Base-by-base conservation (phyloP, 2,888 invertebrate species). In the Patella depressa region DNA sequence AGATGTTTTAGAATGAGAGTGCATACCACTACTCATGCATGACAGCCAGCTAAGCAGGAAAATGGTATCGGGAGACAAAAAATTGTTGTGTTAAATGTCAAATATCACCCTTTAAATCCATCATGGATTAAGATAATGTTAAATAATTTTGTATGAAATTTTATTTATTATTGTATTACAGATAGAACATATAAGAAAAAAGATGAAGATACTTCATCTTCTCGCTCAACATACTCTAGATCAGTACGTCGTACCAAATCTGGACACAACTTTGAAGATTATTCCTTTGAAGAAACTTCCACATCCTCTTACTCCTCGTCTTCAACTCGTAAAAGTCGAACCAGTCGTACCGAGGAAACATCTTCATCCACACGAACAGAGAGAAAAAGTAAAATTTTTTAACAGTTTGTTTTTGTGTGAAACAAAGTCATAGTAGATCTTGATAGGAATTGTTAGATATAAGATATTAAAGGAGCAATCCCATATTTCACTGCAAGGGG, bases 141-240 rank as follows among this genome's bases (percentile, higher is more conserved):
- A 34, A 34, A 0, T 34, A 34, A 34, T 4, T 34, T 34, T 34
- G 34, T 34, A 34, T 34, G 34, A 34, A 34, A 4, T 34, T 4
- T 34, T 34, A 34, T 17, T 53, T 29, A 65, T 53, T 74, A 29
- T 77, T 76, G 55, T 75, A 17, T 76, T 79, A 53, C 84, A 87
- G 88, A 87, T 75, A 86, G 86, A 74, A 86, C 85, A 17, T 78
- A 81, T 72, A 72, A 73, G 65, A 70, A 71, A 34, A 78, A 74
- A 34, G 75, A 77, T 65, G 69, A 65, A 19, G 73, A 65, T 11
- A 75, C 76, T 5, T 79, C 77, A 0, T 54, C 71, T 1, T 78
- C 78, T 29, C 77, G 76, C 15, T 83, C 82, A 14, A 78, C 77
- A 53, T 77, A 74, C 65, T 84, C 83, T 7, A 79, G 84, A 17